Evolutionary conservation across 2,113 vertebrate species (phyloP).

Genomic region (Dasyprocta punctata): DNA sequence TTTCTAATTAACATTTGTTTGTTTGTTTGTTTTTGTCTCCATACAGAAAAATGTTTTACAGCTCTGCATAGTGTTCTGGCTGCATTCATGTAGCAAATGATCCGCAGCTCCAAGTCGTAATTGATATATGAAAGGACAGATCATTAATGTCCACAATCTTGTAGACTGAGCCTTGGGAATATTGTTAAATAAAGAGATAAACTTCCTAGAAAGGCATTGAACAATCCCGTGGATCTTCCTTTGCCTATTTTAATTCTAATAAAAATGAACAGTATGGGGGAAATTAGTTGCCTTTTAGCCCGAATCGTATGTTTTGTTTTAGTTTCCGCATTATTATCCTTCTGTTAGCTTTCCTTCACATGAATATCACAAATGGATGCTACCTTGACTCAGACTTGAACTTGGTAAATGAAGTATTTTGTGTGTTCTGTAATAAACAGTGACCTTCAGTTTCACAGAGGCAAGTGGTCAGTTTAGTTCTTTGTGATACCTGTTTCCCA

Average conservation of each 20-base stretch:
- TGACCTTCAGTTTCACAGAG: background rate
- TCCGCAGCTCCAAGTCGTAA: constrained; percentile 42
- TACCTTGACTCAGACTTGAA: constrained; percentile 30
- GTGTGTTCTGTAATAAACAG: background rate
- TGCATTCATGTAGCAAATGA: constrained; percentile 23
- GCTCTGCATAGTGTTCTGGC: constrained; percentile 13
- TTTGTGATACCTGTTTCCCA: background rate
- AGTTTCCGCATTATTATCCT: background rate
- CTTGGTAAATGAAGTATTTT: background rate
- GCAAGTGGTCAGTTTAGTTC: background rate
- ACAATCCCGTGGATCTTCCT: background rate
- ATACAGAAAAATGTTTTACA: constrained; percentile 59
- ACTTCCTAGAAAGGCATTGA: background rate
- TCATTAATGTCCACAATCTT: background rate
- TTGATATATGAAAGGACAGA: background rate
- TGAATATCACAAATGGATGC: background rate
- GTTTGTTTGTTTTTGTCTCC: constrained; percentile 53
- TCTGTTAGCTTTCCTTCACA: constrained; percentile 47
- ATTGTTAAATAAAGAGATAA: background rate
- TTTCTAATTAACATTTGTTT: constrained; percentile 24
- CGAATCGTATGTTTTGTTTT: background rate
- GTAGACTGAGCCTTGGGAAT: background rate
- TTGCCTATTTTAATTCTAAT: background rate
- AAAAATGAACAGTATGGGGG: constrained; percentile 38
- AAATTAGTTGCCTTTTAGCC: constrained; percentile 54